Evolutionary conservation across 1,140 invertebrate species (phyloP).

Genomic region (Cotesia glomerata): DNA sequence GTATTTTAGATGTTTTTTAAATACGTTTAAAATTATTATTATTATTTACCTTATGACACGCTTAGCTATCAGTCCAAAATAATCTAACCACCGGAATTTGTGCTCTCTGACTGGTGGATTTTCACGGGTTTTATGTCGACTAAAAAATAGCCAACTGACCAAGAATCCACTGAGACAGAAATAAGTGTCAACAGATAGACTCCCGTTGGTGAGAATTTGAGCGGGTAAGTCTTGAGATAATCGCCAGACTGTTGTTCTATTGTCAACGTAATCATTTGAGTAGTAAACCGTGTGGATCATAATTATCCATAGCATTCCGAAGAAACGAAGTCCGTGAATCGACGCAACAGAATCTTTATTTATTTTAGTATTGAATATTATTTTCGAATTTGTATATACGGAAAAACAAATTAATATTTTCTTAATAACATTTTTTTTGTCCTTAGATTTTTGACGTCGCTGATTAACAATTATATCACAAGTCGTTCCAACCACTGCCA

Average conservation of each 20-base stretch:
- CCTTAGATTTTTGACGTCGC: constrained; percentile 22
- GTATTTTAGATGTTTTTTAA: too few species aligned
- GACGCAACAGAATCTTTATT: constrained; percentile 39
- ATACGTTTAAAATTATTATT: too few species aligned
- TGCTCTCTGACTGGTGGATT: constrained; percentile 36
- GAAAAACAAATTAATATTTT: constrained; percentile 58
- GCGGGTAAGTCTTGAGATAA: constrained; percentile 45
- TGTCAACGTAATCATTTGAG: constrained; percentile 53
- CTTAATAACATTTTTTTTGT: constrained; percentile 28
- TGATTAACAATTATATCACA: constrained; percentile 47
- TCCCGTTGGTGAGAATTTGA: constrained; percentile 58
- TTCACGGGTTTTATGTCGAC: constrained; percentile 41
- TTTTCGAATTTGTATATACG: constrained; percentile 53
- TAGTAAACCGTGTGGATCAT: constrained; percentile 59
- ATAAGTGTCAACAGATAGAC: constrained; percentile 62
- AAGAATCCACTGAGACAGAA: constrained; percentile 63
- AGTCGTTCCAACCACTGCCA: constrained; percentile 42
- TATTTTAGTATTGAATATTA: constrained; percentile 48
- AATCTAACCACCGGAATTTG: constrained; percentile 43
- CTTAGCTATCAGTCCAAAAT: constrained; percentile 46
- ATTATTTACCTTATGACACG: constrained; percentile 63
- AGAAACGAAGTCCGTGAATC: constrained; percentile 60
- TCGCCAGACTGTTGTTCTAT: constrained; percentile 45
- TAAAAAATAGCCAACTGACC: constrained; percentile 54
- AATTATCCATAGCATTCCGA: constrained; percentile 64